Evolutionary conservation across 2,888 invertebrate species (phyloP).

Genomic region (Meta bourneti): DNA sequence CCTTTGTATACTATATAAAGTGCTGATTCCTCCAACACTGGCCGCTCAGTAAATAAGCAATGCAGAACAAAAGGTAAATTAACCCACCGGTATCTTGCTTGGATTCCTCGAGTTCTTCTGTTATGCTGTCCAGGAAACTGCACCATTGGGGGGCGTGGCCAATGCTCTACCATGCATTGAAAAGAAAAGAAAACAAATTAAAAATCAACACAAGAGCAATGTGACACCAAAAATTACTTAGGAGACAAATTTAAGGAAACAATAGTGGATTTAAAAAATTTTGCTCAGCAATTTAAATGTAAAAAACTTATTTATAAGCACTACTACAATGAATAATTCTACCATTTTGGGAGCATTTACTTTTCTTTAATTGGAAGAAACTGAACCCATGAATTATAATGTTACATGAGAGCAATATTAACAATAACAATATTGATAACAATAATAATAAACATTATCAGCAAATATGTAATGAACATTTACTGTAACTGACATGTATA

Average conservation of each 20-base stretch:
- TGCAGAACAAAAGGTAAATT: background rate
- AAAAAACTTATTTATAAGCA: background rate
- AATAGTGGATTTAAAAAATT: background rate
- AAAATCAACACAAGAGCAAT: background rate
- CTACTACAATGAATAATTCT: too few relatives aligned
- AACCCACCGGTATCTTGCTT: conserved; percentile 85
- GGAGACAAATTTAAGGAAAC: background rate
- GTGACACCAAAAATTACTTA: background rate
- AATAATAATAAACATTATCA: too few relatives aligned
- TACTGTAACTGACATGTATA: too few relatives aligned
- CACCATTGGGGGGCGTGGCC: conserved; percentile 99
- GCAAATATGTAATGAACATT: too few relatives aligned
- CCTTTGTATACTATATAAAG: too few relatives aligned
- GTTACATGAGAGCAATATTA: too few relatives aligned
- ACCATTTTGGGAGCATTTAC: too few relatives aligned
- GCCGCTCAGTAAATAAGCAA: too few relatives aligned
- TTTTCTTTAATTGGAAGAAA: too few relatives aligned
- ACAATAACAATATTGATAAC: too few relatives aligned
- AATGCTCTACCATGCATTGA: conserved; percentile 80
- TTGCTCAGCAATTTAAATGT: background rate
- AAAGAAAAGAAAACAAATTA: conserved; percentile 77
- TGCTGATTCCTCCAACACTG: too few relatives aligned
- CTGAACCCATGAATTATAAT: too few relatives aligned
- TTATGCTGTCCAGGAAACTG: conserved; percentile 95
- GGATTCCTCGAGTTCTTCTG: conserved; percentile 96